Percentiles rank a stretch among this genome's conserved stretches.
Evolutionary conservation across 2,113 vertebrate genomes (phyloP).

Genomic region (Oreochromis niloticus): DNA sequence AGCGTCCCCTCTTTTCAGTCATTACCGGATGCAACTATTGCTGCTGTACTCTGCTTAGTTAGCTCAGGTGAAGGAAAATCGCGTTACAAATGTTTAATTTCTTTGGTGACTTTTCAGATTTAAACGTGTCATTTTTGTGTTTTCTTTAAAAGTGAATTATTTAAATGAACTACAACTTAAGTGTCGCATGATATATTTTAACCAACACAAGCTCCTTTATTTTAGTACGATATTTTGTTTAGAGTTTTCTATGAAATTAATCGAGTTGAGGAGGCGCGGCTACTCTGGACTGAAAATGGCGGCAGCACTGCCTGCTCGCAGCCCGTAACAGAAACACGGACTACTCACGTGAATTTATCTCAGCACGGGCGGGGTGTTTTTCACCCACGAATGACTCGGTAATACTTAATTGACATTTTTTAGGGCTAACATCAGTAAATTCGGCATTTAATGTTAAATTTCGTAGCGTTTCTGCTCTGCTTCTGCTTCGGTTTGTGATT

Average conservation of each 20-base stretch:
- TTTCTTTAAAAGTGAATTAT: not conserved
- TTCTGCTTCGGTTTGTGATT: not conserved
- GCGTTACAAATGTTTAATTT: not conserved
- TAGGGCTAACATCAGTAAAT: accelerated
- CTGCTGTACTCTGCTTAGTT: not conserved
- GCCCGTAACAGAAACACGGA: not conserved
- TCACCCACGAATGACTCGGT: not conserved
- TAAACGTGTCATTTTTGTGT: not conserved
- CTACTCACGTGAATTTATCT: not conserved
- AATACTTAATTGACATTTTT: not conserved
- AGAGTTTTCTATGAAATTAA: not conserved
- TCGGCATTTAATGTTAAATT: not conserved
- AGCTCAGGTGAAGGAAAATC: not conserved
- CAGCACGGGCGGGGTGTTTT: too few species aligned
- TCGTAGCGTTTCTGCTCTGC: not conserved
- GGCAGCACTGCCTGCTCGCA: not conserved
- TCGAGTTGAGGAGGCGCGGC: not conserved
- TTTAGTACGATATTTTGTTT: not conserved
- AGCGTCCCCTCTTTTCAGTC: not conserved
- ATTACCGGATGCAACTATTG: not conserved
- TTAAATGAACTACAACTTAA: not conserved
- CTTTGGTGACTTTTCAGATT: not conserved
- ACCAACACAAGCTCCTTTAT: not conserved
- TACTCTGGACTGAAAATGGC: not conserved
- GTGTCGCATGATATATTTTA: not conserved